Evolutionary conservation across 2,113 vertebrate species (phyloP), one percentile per base, ranked within the genome.

Genomic region (Bolborhynchus lineola): DNA sequence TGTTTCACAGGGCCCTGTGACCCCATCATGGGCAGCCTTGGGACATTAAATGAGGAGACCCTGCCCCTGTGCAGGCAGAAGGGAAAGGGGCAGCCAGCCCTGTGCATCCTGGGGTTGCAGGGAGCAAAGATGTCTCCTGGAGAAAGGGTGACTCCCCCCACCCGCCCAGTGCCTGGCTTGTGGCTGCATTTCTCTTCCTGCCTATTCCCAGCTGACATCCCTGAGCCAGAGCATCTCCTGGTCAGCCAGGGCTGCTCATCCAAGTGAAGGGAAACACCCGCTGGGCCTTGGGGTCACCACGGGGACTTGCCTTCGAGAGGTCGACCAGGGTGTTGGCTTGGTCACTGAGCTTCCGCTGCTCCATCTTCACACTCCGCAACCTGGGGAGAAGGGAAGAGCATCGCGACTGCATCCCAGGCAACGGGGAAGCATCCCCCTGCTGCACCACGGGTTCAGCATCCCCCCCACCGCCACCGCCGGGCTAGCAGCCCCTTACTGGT

Each of bases 241-340:
- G 81, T 60, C 19, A 69, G 95, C 69, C 82, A 35, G 82, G n/a
- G 41, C 91, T 13, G 11, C 52, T 41, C 42, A 41, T 15, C 55
- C 4, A 0, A 60, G 35, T 19, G 46, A 63, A 24, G 41, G 55
- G 25, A 70, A 79, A 74, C 72, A 74, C 14, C 1, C 1, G 79
- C 55, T 1, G 24, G 64, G 74, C 35, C 15, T 5, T 7, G 49
- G 6, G 90, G 16, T 57, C 29, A 3, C 69, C 0, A 12, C 2
- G 2, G 15, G 44, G 53, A 93, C 97, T 99, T 98, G 99, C 99
- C 98, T 99, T 99, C 6, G 99, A 99, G 74, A 99, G 99, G 95
- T 99, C 99, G 26, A 99, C 99, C 80, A 99, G 98, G 23, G 99
- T 99, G 98, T 99, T 99, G 97, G 99, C 99, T 97, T 99, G 99